A percentile compares a stretch with the other conserved stretches of the same genome.
phyloP scores from a whole-genome alignment of 2,888 invertebrate species.

The Tanaodytes sp. region DNA sequence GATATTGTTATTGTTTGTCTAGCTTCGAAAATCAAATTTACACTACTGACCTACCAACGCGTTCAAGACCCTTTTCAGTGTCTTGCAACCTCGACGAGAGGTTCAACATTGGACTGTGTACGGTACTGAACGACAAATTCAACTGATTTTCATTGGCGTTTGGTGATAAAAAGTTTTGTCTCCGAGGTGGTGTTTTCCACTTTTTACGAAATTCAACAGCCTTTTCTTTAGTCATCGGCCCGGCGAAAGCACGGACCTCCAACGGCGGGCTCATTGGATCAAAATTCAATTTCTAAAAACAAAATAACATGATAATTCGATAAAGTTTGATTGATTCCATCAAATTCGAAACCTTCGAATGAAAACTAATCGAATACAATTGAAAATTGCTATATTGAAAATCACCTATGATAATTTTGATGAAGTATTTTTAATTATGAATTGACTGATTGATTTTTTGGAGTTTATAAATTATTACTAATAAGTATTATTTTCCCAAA shows the following conservation, averaged over 20 bases:
- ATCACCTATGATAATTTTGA: no score
- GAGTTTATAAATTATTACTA: no score
- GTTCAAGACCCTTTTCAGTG: constrained; percentile 90
- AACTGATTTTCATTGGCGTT: constrained; percentile 47
- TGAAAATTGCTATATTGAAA: no score
- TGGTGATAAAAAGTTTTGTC: constrained; percentile 51
- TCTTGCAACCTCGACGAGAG: constrained; percentile 77
- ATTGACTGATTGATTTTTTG: no score
- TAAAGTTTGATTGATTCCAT: no score
- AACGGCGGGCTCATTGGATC: constrained; percentile 81
- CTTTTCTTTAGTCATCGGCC: constrained; percentile 87
- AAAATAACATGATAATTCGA: neutral
- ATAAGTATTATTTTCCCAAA: no score
- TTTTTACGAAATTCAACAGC: constrained; percentile 82
- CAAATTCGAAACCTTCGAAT: no score
- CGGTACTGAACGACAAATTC: constrained; percentile 20
- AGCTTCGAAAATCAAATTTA: no score
- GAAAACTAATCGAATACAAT: no score
- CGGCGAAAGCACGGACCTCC: constrained; percentile 90
- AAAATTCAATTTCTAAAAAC: constrained; percentile 75
- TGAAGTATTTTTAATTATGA: no score
- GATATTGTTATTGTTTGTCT: no score
- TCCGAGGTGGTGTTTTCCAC: constrained; percentile 88
- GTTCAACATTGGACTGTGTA: constrained; percentile 49
- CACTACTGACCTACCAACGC: constrained; percentile 79